These are phyloP conservation scores for Gonatopus flavifemur DNA, from an alignment of 1,140 invertebrate genomes.

Conservation along the genomic window DNA sequence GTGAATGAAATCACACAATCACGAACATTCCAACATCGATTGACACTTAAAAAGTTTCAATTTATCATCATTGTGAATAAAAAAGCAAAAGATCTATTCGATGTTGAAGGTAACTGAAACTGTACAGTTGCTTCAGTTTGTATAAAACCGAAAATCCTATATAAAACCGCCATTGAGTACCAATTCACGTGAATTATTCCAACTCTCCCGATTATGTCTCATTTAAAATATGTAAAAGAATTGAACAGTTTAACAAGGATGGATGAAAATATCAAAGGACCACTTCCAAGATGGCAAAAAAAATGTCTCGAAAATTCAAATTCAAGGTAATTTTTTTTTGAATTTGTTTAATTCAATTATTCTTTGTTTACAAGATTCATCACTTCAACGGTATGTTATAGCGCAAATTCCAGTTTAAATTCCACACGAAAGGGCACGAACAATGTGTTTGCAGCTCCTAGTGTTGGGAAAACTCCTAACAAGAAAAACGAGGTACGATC, in stretches of 20 bases:
- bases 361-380: conserved; percentile 4
- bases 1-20: no score
- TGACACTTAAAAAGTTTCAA: no score
- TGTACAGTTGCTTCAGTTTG: no score
- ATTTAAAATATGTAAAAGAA: conserved; percentile 78
- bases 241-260: conserved; percentile 73
- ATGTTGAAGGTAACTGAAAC: no score
- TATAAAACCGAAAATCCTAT: no score
- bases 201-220: conserved; percentile 63
- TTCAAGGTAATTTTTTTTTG: conserved; percentile 38
- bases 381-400: conserved; percentile 29
- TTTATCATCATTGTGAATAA: no score
- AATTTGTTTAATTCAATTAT: not conserved
- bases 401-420: conserved; percentile 42
- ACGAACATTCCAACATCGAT: no score
- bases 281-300: conserved; percentile 76
- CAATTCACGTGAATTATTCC: no score
- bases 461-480: conserved; percentile 48
- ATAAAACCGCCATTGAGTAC: no score
- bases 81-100: no score
- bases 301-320: conserved; percentile 59
- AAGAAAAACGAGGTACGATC: conserved; percentile 33
- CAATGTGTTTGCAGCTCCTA: conserved; percentile 34
- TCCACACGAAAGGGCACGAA: conserved; percentile 35
- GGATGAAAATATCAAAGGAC: conserved; percentile 77